Conservation (phyloP, 2,797 vertebrate genomes). For the Anguilla pacifica region DNA sequence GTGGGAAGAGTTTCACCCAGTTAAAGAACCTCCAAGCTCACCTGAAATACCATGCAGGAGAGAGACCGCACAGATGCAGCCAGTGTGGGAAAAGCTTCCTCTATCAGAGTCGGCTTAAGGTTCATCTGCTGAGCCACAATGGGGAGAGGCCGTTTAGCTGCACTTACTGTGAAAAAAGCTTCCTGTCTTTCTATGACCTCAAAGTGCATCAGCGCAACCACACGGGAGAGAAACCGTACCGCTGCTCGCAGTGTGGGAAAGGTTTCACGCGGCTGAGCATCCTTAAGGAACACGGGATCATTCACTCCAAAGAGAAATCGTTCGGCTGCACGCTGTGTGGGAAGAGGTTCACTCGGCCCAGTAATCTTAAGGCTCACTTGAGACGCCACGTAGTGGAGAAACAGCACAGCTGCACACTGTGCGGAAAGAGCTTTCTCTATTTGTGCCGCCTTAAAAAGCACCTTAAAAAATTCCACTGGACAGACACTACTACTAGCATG, state of each 20-base stretch:
- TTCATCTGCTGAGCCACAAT: conserved; percentile 5
- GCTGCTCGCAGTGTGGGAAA: conserved; percentile 8
- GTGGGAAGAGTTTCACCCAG: conserved; percentile 27
- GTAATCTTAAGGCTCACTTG: conserved; percentile 28
- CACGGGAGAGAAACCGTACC: conserved; percentile 1
- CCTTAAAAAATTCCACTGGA: conserved; percentile 22
- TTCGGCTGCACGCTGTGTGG: conserved; percentile 27
- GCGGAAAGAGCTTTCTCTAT: conserved; percentile 5
- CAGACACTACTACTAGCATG: background rate
- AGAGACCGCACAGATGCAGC: conserved; percentile 20
- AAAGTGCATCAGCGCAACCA: conserved; percentile 12
- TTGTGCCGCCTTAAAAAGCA: conserved; percentile 30
- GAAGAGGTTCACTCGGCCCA: conserved; percentile 20
- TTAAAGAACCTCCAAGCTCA: conserved; percentile 30
- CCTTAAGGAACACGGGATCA: background rate
- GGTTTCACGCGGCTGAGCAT: conserved; percentile 5
- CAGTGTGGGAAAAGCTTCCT: conserved; percentile 21
- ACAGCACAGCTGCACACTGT: conserved; percentile 1
- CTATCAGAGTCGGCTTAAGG: conserved; percentile 26
- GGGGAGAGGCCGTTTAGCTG: conserved; percentile 8
- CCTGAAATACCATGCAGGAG: conserved; percentile 26
- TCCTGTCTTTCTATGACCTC: background rate
- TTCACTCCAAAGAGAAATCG: conserved; percentile 16
- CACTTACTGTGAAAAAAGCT: background rate
- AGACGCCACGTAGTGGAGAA: conserved; percentile 16